Conservation (phyloP, 2,113 vertebrate genomes). For the Indicator indicator region DNA sequence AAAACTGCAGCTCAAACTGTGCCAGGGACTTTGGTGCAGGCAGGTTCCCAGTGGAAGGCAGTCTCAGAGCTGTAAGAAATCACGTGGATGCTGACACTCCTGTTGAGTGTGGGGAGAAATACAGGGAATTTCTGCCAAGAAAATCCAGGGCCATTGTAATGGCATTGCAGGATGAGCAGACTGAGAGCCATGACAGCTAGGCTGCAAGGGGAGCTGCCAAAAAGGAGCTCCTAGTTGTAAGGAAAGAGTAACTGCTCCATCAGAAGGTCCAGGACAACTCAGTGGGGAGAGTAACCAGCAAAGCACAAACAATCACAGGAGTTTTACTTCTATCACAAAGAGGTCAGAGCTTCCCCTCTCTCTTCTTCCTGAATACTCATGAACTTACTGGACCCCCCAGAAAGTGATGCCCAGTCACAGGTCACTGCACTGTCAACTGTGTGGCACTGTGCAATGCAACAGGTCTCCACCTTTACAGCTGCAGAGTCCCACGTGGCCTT, state of each 20-base stretch:
- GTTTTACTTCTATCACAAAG: neutral
- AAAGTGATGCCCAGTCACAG: neutral
- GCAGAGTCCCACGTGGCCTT: neutral
- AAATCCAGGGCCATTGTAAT: neutral
- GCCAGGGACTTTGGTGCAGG: constrained; percentile 40
- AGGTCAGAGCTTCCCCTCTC: neutral
- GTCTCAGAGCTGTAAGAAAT: neutral
- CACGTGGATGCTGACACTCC: neutral
- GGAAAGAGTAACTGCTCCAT: neutral
- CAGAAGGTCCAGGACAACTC: neutral
- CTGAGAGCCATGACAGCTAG: neutral
- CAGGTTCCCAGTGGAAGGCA: neutral
- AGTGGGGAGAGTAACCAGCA: neutral
- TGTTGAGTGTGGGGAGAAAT: neutral
- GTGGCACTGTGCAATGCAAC: neutral
- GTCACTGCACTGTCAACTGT: neutral
- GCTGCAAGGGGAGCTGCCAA: neutral
- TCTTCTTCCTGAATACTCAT: neutral
- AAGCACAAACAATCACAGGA: neutral
- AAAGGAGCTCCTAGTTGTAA: neutral
- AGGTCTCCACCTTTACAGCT: neutral
- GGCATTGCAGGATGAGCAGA: neutral
- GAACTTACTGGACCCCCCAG: neutral
- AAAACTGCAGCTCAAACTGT: constrained; percentile 59
- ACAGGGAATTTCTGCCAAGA: neutral